phyloP scores from a whole-genome alignment of 1,140 invertebrate species.

The Rhizoglyphus robini region DNA sequence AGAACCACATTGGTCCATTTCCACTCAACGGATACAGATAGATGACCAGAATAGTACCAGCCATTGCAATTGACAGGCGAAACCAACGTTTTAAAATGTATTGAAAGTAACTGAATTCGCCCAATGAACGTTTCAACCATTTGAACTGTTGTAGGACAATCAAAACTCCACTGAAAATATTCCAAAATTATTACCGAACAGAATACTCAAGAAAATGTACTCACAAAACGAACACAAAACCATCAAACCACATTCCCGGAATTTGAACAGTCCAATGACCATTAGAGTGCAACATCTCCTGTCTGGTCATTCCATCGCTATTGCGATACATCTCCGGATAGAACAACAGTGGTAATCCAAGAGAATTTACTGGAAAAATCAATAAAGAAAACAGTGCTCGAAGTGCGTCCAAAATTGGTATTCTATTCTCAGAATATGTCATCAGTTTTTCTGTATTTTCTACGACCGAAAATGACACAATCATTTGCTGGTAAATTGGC shows the following conservation, averaged over 20 bases:
- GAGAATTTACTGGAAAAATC: not conserved
- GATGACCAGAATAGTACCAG: constrained; percentile 9
- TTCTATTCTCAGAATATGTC: not conserved
- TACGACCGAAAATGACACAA: not conserved
- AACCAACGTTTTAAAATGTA: constrained; percentile 16
- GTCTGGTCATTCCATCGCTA: not conserved
- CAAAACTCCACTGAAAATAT: not conserved
- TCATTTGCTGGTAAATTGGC: not conserved
- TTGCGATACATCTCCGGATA: not conserved
- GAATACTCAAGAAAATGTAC: too few species aligned
- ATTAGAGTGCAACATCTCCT: not conserved
- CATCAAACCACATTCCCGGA: not conserved
- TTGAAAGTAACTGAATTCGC: constrained; percentile 14
- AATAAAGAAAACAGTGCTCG: not conserved
- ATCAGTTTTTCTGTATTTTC: not conserved
- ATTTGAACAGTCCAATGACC: not conserved
- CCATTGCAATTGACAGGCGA: not conserved
- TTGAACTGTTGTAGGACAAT: not conserved
- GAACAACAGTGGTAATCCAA: not conserved
- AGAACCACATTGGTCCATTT: constrained; percentile 13
- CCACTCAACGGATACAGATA: constrained; percentile 11
- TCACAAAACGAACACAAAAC: not conserved
- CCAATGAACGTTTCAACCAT: not conserved
- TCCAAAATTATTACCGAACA: not conserved
- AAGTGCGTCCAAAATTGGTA: not conserved